phyloP scores from a whole-genome alignment of 2,113 vertebrate species.

The Heptranchias perlo region DNA sequence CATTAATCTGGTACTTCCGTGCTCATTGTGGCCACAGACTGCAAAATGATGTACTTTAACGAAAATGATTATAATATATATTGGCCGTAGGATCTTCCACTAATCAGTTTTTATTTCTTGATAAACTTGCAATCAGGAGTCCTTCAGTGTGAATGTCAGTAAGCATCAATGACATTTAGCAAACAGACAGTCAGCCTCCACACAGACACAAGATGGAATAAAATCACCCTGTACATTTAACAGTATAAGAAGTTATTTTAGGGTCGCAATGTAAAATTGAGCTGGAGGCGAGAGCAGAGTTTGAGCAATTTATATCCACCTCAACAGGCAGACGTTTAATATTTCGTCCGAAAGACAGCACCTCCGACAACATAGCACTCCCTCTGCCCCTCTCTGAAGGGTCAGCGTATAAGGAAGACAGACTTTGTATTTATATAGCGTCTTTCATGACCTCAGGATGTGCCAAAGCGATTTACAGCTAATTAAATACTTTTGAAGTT shows the following conservation, averaged over 20 bases:
- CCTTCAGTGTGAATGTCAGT: slow-evolving; percentile 3
- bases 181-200: background rate
- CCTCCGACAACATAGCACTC: background rate
- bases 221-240: background rate
- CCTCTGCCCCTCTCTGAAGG: background rate
- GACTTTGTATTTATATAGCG: background rate
- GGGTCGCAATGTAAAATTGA: background rate
- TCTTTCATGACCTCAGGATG: background rate
- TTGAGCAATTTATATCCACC: background rate
- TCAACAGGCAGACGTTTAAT: background rate
- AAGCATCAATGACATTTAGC: background rate
- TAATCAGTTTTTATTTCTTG: background rate
- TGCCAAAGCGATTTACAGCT: background rate
- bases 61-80: background rate
- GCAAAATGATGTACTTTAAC: background rate
- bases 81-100: background rate
- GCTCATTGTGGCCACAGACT: background rate
- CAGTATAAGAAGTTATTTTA: background rate
- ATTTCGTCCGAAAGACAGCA: background rate
- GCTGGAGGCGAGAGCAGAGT: background rate
- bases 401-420: background rate
- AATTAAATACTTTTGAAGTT: background rate
- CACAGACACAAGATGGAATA: background rate
- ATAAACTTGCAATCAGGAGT: background rate
- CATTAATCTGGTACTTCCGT: background rate